phyloP scores from a whole-genome alignment of 2,113 vertebrate species.

The Regulus satrapa region DNA sequence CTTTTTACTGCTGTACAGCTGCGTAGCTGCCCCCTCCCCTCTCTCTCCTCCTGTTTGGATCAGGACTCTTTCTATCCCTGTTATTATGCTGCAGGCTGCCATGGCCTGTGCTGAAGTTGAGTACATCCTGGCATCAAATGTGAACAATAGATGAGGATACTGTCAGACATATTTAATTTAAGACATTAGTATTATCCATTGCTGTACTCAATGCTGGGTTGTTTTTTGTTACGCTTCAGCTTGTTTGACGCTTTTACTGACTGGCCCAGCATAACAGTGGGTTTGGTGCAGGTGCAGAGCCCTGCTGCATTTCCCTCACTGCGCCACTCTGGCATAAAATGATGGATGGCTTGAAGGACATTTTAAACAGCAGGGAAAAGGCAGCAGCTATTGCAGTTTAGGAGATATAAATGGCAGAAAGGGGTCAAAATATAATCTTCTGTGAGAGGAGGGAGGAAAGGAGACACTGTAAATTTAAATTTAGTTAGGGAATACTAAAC shows the following conservation, averaged over 20 bases:
- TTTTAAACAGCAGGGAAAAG: background rate
- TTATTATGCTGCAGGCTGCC: background rate
- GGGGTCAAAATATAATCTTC: background rate
- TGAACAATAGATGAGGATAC: background rate
- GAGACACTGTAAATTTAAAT: conserved; percentile 11
- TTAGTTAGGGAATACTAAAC: background rate
- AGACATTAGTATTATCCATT: background rate
- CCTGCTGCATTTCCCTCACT: background rate
- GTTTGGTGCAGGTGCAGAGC: background rate
- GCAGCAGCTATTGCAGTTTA: background rate
- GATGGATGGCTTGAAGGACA: background rate
- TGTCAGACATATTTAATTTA: background rate
- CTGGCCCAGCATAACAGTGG: background rate
- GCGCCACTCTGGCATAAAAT: background rate
- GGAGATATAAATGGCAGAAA: background rate
- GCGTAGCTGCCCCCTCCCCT: background rate
- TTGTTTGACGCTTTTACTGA: background rate
- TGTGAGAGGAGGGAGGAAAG: background rate
- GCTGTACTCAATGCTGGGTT: background rate
- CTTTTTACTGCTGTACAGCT: background rate
- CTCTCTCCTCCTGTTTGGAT: background rate
- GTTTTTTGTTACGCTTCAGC: background rate
- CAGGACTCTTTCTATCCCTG: background rate
- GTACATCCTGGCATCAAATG: background rate
- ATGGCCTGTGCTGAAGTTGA: background rate